These are phyloP conservation scores for Centrocercus urophasianus DNA, from an alignment of 2,113 vertebrate genomes.

Conservation along the genomic window DNA sequence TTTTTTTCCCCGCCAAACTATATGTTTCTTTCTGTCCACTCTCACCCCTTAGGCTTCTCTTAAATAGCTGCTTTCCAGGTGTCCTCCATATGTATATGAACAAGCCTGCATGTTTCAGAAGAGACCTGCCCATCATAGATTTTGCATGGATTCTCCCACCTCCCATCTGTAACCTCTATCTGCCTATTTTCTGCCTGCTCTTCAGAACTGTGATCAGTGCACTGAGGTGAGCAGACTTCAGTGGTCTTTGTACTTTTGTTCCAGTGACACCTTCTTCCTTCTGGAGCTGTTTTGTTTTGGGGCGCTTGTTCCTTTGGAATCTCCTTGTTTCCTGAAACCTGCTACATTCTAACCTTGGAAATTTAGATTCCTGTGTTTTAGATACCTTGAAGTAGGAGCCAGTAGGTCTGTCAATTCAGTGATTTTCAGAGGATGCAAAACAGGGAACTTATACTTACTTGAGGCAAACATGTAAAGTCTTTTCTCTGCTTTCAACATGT, in stretches of 20 bases:
- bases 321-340: not conserved
- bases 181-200: not conserved
- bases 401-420: not conserved
- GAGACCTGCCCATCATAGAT: not conserved
- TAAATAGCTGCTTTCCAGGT: constrained; percentile 19
- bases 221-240: not conserved
- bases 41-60: not conserved
- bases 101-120: not conserved
- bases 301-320: not conserved
- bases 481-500: not conserved
- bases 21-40: not conserved
- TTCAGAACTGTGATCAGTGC: not conserved
- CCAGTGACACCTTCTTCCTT: not conserved
- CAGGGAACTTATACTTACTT: constrained; percentile 24
- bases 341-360: not conserved
- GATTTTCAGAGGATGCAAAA: not conserved
- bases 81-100: not conserved
- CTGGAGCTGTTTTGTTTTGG: not conserved
- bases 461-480: not conserved
- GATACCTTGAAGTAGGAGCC: not conserved
- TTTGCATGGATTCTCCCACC: not conserved
- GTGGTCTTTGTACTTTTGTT: fast-evolving
- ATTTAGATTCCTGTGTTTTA: not conserved
- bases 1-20: not conserved
- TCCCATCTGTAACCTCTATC: not conserved